These are phyloP conservation scores for Drosophila trapezifrons DNA, from an alignment of 1,140 invertebrate genomes.

Conservation along the genomic window DNA sequence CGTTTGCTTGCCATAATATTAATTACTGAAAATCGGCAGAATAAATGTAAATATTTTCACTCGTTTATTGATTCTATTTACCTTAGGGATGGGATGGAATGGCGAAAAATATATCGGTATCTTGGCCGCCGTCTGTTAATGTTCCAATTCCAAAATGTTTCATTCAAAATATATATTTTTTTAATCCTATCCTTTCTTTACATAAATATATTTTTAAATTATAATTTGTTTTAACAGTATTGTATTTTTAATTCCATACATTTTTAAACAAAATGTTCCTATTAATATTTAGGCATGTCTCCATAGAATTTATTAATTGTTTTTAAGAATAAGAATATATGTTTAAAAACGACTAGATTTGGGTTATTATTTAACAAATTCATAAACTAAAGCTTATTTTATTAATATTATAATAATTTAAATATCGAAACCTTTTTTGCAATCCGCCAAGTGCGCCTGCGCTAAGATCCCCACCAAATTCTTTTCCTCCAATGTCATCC, in stretches of 20 bases:
- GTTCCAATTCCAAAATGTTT: constrained; percentile 13
- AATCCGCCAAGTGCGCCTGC: constrained; percentile 13
- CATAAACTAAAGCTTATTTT: neutral
- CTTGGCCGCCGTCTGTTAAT: neutral
- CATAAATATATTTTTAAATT: neutral
- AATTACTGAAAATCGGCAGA: constrained; percentile 1
- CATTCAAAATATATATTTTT: no score
- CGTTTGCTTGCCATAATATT: constrained; percentile 63
- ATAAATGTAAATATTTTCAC: constrained; percentile 37
- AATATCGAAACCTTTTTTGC: constrained; percentile 8
- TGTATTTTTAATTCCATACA: neutral
- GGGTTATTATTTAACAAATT: neutral
- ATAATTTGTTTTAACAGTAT: neutral
- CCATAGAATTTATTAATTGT: neutral
- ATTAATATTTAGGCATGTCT: neutral
- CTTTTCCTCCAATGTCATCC: constrained; percentile 46
- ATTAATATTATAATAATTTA: neutral
- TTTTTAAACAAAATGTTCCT: neutral
- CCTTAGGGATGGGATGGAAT: constrained; percentile 10
- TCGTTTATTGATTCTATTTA: constrained; percentile 32
- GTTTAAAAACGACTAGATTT: no score
- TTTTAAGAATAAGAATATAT: neutral
- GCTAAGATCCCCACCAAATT: constrained; percentile 19
- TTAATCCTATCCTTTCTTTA: no score
- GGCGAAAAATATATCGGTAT: constrained; percentile 5